Evolutionary conservation across 2,888 invertebrate species (phyloP).

Genomic region (Hemicrepidius hirtus): DNA sequence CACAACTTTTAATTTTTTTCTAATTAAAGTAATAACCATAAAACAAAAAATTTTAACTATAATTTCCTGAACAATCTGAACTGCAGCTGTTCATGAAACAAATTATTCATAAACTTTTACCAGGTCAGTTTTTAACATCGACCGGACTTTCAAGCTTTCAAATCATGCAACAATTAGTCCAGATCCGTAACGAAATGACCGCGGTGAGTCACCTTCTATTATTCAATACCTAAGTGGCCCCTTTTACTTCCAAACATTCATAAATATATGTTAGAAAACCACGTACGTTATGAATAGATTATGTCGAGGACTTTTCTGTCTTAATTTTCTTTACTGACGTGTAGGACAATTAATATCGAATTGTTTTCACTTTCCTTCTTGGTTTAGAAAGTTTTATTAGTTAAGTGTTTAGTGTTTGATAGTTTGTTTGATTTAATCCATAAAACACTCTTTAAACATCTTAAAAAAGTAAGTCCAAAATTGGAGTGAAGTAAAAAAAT

Average conservation of each 20-base stretch:
- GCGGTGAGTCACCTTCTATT: constrained; percentile 4
- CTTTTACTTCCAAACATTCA: not conserved
- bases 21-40: too few species aligned
- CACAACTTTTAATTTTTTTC: too few species aligned
- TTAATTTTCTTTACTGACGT: not conserved
- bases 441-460: too few species aligned
- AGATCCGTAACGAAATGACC: constrained; percentile 12
- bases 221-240: constrained; percentile 9
- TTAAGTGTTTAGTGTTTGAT: not conserved
- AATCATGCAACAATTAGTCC: constrained; percentile 11
- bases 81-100: too few species aligned
- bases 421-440: too few species aligned
- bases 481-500: too few species aligned
- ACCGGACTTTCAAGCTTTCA: constrained; percentile 13
- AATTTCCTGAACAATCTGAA: too few species aligned
- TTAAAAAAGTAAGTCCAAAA: too few species aligned
- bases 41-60: too few species aligned
- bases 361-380: too few species aligned
- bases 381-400: constrained; percentile 3
- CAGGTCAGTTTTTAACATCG: constrained; percentile 1
- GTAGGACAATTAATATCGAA: too few species aligned
- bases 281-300: not conserved
- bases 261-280: too few species aligned
- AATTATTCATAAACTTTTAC: constrained; percentile 7
- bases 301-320: not conserved